Percentiles rank a stretch among this genome's conserved stretches.
Conservation (phyloP, 2,113 vertebrate species). For the Callocephalon fimbriatum region DNA sequence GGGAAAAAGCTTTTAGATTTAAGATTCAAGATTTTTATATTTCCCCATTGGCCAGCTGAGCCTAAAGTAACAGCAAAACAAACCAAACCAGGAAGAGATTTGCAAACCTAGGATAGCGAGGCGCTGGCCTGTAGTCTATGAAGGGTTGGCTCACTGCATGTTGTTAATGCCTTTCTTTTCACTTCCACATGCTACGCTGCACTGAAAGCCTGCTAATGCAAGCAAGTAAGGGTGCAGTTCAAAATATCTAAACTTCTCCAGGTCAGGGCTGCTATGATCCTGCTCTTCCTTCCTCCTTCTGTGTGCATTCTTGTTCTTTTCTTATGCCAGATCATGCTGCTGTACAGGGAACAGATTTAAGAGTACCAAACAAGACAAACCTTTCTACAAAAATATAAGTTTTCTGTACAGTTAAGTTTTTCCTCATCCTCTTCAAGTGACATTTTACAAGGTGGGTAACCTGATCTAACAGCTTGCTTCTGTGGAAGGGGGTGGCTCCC, state of each 20-base stretch:
- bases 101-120: background rate
- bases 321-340: background rate
- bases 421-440: background rate
- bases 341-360: background rate
- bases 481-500: background rate
- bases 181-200: background rate
- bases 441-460: background rate
- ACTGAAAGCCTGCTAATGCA: background rate
- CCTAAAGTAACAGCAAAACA: conserved; percentile 26
- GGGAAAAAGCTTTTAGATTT: conserved; percentile 9
- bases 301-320: background rate
- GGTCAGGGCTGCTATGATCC: background rate
- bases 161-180: background rate
- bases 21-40: background rate
- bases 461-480: background rate
- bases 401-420: background rate
- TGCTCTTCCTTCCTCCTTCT: background rate
- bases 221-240: background rate
- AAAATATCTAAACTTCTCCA: background rate
- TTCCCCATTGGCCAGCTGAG: background rate
- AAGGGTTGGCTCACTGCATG: background rate
- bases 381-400: background rate
- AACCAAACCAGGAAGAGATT: conserved; percentile 32
- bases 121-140: background rate
- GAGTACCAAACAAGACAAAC: background rate